Conservation (phyloP, 2,113 vertebrate genomes). For the Proterorhinus semilunaris region DNA sequence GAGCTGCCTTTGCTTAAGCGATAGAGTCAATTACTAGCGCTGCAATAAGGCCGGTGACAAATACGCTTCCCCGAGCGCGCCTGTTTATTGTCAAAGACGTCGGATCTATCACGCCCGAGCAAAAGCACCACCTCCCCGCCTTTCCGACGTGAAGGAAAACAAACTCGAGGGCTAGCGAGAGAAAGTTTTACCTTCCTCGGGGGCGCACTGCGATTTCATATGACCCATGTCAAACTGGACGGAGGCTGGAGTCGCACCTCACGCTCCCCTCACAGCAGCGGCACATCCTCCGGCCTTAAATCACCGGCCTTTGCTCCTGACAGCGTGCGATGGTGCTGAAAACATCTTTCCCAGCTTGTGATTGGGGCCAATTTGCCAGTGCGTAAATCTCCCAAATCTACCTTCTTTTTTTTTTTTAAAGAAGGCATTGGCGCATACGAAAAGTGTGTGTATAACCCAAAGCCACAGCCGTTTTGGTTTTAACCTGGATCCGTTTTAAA, state of each 20-base stretch:
- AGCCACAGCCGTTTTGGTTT: no score
- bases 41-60: constrained; percentile 48
- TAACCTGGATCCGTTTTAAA: no score
- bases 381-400: constrained; percentile 44
- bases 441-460: background rate
- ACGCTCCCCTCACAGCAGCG: constrained; percentile 48
- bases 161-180: constrained; percentile 38
- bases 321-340: constrained; percentile 66
- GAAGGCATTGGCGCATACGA: background rate
- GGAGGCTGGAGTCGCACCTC: constrained; percentile 16
- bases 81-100: constrained; percentile 66
- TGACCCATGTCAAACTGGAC: constrained; percentile 48
- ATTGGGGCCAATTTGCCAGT: constrained; percentile 51
- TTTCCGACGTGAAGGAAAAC: constrained; percentile 45
- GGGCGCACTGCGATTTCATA: constrained; percentile 35
- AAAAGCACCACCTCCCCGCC: constrained; percentile 20
- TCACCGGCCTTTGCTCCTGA: constrained; percentile 46
- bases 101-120: constrained; percentile 54
- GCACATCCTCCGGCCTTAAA: constrained; percentile 48
- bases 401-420: background rate
- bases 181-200: constrained; percentile 49
- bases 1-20: constrained; percentile 24
- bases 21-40: constrained; percentile 45
- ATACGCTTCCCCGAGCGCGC: constrained; percentile 37
- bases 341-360: constrained; percentile 64